phyloP scores from a whole-genome alignment of 2,113 vertebrate species.

The Burhinus bistriatus region DNA sequence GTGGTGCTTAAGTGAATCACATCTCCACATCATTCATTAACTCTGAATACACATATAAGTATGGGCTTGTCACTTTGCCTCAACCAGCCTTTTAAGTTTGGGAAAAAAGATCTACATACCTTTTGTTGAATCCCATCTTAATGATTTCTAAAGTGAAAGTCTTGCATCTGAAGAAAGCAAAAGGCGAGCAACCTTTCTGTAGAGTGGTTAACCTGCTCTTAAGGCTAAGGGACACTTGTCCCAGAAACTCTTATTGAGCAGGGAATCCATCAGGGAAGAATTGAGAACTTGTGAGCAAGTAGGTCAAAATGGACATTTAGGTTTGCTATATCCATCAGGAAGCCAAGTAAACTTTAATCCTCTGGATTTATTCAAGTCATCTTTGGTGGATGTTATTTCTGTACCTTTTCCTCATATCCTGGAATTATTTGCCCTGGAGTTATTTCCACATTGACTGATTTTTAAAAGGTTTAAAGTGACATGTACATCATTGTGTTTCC shows the following conservation, averaged over 20 bases:
- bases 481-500: constrained; percentile 38
- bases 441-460: constrained; percentile 62
- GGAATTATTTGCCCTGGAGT: constrained; percentile 61
- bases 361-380: constrained; percentile 68
- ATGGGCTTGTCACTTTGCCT: neutral
- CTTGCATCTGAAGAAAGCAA: constrained; percentile 75
- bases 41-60: constrained; percentile 20
- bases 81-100: constrained; percentile 57
- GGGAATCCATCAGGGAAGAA: constrained; percentile 66
- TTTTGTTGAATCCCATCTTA: constrained; percentile 76
- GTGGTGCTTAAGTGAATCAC: constrained; percentile 52
- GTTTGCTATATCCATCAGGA: constrained; percentile 69
- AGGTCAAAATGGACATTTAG: constrained; percentile 57
- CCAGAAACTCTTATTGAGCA: constrained; percentile 67
- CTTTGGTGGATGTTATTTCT: constrained; percentile 70
- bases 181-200: constrained; percentile 67
- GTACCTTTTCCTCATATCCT: constrained; percentile 70
- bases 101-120: constrained; percentile 79
- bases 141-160: constrained; percentile 71
- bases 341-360: constrained; percentile 73
- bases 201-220: constrained; percentile 70
- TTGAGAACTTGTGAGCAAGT: constrained; percentile 63
- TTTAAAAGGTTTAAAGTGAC: constrained; percentile 40
- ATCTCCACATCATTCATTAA: constrained; percentile 12
- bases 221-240: constrained; percentile 69